Base-by-base conservation (phyloP, 2,113 vertebrate genomes). In the Lepus europaeus region DNA sequence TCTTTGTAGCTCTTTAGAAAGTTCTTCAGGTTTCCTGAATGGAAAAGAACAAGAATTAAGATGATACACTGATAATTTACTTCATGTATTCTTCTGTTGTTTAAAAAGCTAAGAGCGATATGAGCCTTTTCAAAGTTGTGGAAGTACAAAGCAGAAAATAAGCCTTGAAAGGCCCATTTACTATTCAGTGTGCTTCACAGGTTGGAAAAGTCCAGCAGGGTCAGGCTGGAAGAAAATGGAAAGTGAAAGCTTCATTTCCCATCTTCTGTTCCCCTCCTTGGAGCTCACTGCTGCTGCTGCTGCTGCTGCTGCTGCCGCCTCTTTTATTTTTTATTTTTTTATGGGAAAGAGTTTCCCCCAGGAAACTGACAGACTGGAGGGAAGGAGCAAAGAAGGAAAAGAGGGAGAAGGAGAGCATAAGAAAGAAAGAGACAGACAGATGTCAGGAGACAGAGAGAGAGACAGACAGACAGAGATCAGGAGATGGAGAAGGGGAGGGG, bases 81-180 rank as follows among this genome's bases (percentile, higher is more conserved):
- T 82, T 94, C 31, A 33, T 20, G 86, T 96, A 83, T 59, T 88
- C 73, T 86, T 73, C 36, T 89, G 22, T 31, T 84, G 70, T 74
- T 78, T 45, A 9, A 68, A 66, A 84, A 79, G 70, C n/a, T 90
- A 80, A 81, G 39, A 94, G 49, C 9, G 3, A 68, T 76, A 14
- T 33, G 45, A 79, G 61, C 2, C 14, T 64, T 91, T 92, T 92
- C 79, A 59, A 85, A 51, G 5, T 45, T 19, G 49, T 13, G 53
- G 80, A 85, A 78, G 19, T 53, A 61, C 23, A 86, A 45, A 93
- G 70, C 59, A 91, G 51, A 89, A 87, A 83, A 76, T 78, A 92
- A 76, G 5, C 6, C 76, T 19, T 72, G 1, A 51, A 63, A 80
- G 70, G 19, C 27, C 51, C 59, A 45, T 87, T 69, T 91, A 91